These are phyloP conservation scores for Aphelenchoides besseyi DNA, from an alignment of 1,140 invertebrate genomes.

Conservation along the genomic window DNA sequence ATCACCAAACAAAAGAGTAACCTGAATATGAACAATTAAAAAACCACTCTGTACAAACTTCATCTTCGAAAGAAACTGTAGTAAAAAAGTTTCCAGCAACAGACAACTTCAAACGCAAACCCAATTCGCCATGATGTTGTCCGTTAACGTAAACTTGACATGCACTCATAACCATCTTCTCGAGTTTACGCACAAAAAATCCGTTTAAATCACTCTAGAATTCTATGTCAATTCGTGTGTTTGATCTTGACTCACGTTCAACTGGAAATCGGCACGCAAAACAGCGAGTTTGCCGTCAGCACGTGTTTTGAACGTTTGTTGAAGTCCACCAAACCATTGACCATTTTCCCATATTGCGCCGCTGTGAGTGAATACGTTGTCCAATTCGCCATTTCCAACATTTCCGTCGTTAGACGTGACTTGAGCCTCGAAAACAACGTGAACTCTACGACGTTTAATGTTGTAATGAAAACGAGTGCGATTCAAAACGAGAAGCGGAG, in stretches of 20 bases:
- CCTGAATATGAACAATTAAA: no score
- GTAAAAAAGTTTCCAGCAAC: background rate
- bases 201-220: background rate
- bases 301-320: background rate
- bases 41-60: no score
- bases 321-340: background rate
- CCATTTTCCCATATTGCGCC: background rate
- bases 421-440: background rate
- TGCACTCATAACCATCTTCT: background rate
- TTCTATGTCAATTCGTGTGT: background rate
- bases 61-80: background rate
- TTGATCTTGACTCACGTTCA: background rate
- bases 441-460: background rate
- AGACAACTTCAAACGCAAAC: background rate
- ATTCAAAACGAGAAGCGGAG: background rate
- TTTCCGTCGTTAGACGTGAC: background rate
- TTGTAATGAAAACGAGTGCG: background rate
- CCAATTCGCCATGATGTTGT: background rate
- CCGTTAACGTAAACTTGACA: background rate
- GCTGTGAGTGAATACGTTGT: background rate
- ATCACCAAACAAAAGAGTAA: no score
- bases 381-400: background rate
- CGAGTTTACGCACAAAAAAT: background rate
- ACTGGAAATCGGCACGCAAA: background rate
- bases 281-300: background rate